Base-by-base conservation (phyloP, 1,140 invertebrate genomes). In the Danaus melanippus region DNA sequence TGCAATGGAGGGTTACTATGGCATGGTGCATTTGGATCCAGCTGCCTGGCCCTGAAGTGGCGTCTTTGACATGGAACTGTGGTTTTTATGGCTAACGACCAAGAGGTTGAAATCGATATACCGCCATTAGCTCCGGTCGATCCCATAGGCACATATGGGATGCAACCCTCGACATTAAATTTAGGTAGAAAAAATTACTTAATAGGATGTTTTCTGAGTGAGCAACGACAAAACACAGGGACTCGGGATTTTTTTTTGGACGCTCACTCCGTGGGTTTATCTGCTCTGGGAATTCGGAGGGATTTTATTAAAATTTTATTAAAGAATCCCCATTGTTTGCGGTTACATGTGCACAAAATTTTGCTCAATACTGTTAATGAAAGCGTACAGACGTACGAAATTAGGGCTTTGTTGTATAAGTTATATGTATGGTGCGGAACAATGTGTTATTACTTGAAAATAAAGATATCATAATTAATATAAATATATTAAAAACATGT, bases 141-240 rank as follows among this genome's bases (percentile, higher is more conserved):
- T 82, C 74, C 74, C 78, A 77, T 60, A 77, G 70, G 76, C 70
- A 72, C 79, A 82, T 80, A 76, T 82, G 82, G 70, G 74, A 66
- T 67, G 69, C 72, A 68, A 79, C 79, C 82, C 81, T 79, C 72
- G 66, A 74, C 69, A 74, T 81, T 76, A 79, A 67, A 76, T 77
- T 79, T 74, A 64, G 69, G 67, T 56, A 73, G 69, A 83, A 85
- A 85, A 85, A 85, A 83, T 71, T 80, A 79, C 76, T 83, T 83
- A 83, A 85, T 85, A 74, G 76, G 75, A 79, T 85, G 78, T 80
- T 85, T 83, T 83, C 79, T 81, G 77, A 76, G 67, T 76, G 77
- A 79, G 67, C 66, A 68, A 69, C 64, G 67, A 57, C 67, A 62
- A 67, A 64, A 73, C 54, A 58, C 59, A 47, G 59, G 66, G 60